Evolutionary conservation across 64 coral and sea anemone species (phyloP), one percentile per base, ranked within the genome.

Genomic region (Hydrozoanthus tunicans): DNA sequence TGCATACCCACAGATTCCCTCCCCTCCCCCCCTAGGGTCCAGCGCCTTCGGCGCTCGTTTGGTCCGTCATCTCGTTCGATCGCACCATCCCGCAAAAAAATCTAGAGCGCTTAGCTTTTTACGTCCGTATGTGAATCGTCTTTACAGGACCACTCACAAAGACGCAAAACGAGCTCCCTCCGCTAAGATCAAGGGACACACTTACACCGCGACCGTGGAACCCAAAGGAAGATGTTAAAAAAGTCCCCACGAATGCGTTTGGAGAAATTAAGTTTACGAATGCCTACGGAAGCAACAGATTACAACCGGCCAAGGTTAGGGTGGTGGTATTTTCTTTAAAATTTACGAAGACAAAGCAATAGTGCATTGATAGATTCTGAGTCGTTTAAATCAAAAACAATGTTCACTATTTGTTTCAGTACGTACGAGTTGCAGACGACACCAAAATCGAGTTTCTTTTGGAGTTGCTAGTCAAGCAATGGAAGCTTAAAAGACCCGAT

Each of bases 221-320:
- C 76, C n/a, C 51, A 11, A 92, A 84, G 13, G 65, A 92, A 24
- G 80, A 92, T 12, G 58, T 92, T 54, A 92, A 84, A 84, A 79
- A 92, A 74, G 79, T 92, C 64, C 90, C 90, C 51, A 92, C 90
- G 65, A 83, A 92, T 92, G 90, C 63, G 24, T 92, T 92, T 81
- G 90, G 90, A 64, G 58, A 92, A 14, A 84, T 92, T 5, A 92
- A 92, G 12, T 92, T 92, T 59, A 73, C 62, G 12, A 92, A 92
- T 58, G 90, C 59, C 11, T 92, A 92, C 54, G 77, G 84, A 83
- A 76, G 71, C 90, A 74, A 76, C 70, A 77, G 77, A 51, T 73
- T 92, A 59, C 83, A 76, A 64, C 90, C 90, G 76, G 79, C 90
- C 12, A 83, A 92, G 90, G 90, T 92, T 32, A 83, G 80, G n/a